Conservation (phyloP, 1,140 invertebrate genomes). For the Brachionus manjavacas region DNA sequence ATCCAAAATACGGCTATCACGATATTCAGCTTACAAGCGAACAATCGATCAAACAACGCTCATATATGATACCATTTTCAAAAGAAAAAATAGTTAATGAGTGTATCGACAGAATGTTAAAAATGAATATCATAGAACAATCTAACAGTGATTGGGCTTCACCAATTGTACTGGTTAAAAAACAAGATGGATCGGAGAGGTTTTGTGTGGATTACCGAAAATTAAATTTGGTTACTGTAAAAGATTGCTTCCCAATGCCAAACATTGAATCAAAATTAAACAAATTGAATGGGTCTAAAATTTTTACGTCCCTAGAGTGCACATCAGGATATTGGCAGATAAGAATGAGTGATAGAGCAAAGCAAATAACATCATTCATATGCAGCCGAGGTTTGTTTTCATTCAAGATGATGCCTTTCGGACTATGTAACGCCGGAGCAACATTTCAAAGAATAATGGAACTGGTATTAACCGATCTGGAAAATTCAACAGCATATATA, state of each 20-base stretch:
- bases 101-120: not conserved
- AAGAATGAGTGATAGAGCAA: conserved; percentile 45
- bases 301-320: conserved; percentile 50
- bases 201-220: conserved; percentile 34
- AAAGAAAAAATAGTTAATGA: not conserved
- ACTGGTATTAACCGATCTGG: conserved; percentile 49
- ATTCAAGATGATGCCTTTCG: conserved; percentile 52
- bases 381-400: not conserved
- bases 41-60: not conserved
- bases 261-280: conserved; percentile 10
- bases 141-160: conserved; percentile 1
- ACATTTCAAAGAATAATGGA: conserved; percentile 60
- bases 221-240: conserved; percentile 1
- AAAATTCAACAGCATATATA: conserved; percentile 51
- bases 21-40: not conserved
- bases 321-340: conserved; percentile 53
- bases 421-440: conserved; percentile 53
- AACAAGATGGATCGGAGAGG: not conserved
- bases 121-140: conserved; percentile 37
- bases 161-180: conserved; percentile 17
- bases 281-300: not conserved
- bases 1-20: not conserved
- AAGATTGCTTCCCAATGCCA: conserved; percentile 27
- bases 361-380: conserved; percentile 46
- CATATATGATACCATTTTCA: not conserved